Evolutionary conservation across 2,113 vertebrate genomes (phyloP).

Genomic region (Laterallus jamaicensis): DNA sequence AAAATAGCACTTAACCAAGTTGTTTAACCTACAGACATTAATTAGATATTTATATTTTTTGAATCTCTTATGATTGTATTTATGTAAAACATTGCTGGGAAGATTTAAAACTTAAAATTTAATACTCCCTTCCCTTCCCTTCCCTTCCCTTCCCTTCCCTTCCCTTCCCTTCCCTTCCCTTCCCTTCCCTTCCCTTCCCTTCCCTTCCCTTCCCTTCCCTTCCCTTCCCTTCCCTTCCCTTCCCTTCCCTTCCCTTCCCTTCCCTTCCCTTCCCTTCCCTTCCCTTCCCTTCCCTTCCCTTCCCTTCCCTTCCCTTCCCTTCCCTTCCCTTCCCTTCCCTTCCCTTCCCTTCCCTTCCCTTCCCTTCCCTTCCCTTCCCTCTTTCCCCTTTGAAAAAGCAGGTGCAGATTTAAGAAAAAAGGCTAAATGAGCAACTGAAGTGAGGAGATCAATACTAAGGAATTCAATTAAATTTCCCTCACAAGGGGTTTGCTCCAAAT

Average conservation of each 20-base stretch:
- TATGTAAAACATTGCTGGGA: background rate
- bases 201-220: background rate
- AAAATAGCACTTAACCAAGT: background rate
- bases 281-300: background rate
- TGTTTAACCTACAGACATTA: background rate
- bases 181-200: background rate
- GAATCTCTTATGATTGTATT: background rate
- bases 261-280: background rate
- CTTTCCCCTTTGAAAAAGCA: background rate
- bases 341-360: background rate
- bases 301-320: background rate
- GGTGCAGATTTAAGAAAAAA: slow-evolving; percentile 24
- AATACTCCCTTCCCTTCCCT: background rate
- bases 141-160: background rate
- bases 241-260: background rate
- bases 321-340: background rate
- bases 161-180: background rate
- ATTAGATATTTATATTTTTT: background rate
- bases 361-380: background rate
- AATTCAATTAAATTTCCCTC: slow-evolving; percentile 53
- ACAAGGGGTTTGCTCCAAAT: slow-evolving; percentile 22
- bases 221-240: background rate
- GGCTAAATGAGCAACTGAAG: slow-evolving; percentile 26
- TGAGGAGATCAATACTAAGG: slow-evolving; percentile 22
- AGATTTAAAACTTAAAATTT: background rate